Percentiles rank a stretch among this genome's conserved stretches.
Evolutionary conservation across 92 coral and sea anemone genomes (phyloP).

Genomic region (Paragorgia papillata): DNA sequence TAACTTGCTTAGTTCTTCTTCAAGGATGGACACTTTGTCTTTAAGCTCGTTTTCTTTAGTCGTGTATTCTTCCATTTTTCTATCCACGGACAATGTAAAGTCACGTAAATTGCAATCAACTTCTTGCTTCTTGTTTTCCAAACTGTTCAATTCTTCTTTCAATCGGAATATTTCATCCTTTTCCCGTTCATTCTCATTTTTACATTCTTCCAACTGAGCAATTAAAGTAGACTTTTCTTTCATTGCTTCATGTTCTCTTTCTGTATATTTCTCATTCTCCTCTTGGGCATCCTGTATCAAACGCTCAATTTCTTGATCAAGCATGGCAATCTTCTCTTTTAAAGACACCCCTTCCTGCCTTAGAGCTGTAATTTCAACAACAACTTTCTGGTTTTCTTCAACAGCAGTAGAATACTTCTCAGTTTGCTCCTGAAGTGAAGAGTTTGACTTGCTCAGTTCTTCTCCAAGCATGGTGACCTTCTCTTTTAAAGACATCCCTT

Average conservation of each 20-base stretch:
- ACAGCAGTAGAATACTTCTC: too few relatives aligned
- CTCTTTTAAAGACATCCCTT: neutral
- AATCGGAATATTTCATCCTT: neutral
- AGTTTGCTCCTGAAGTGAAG: too few relatives aligned
- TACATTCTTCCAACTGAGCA: neutral
- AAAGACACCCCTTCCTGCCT: too few relatives aligned
- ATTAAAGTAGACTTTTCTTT: neutral
- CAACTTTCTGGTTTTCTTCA: too few relatives aligned
- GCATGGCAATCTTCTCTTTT: too few relatives aligned
- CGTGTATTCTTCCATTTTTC: neutral
- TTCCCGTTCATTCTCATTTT: neutral
- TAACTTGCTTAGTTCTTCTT: neutral
- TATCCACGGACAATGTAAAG: neutral
- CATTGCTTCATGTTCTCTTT: neutral
- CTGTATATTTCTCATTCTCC: neutral
- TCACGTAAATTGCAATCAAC: neutral
- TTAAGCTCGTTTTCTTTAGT: neutral
- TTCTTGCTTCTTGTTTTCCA: neutral
- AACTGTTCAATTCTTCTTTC: slow-evolving; percentile 1
- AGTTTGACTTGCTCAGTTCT: slow-evolving; percentile 2
- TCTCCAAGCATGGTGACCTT: too few relatives aligned
- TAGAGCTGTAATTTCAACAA: too few relatives aligned
- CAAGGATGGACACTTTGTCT: neutral
- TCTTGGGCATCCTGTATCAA: neutral
- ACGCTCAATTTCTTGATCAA: neutral